Evolutionary conservation across 2,888 invertebrate genomes (phyloP).

Genomic region (Suillia variegata): DNA sequence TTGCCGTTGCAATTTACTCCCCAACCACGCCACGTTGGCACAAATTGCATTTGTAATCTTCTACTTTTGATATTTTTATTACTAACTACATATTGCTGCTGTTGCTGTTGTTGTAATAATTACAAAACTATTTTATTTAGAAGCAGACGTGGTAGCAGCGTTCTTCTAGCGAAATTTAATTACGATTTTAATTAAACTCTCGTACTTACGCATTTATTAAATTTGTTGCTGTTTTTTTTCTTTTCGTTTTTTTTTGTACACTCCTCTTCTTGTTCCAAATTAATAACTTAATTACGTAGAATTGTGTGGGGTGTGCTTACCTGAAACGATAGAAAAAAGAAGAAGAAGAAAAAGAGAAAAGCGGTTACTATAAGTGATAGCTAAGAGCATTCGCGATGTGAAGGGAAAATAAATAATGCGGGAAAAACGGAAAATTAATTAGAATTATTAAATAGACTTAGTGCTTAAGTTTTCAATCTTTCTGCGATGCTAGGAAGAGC

Average conservation of each 20-base stretch:
- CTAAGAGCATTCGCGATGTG: too few species aligned
- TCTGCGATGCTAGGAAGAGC: too few species aligned
- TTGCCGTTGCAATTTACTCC: too few species aligned
- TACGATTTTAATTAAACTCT: background rate
- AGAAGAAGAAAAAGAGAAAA: background rate
- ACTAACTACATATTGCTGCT: background rate
- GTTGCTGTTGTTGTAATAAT: background rate
- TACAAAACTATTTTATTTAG: background rate
- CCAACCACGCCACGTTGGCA: background rate
- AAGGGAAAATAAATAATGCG: too few species aligned
- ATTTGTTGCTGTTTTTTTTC: too few species aligned
- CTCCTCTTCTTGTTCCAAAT: background rate
- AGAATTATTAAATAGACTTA: too few species aligned
- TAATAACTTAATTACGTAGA: background rate
- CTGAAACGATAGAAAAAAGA: background rate
- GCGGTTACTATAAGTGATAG: too few species aligned
- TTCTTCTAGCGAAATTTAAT: background rate
- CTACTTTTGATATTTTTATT: background rate
- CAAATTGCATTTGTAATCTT: background rate
- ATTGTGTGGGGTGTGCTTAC: background rate
- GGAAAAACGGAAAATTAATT: too few species aligned
- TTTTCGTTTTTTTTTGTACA: too few species aligned
- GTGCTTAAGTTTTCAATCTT: too few species aligned
- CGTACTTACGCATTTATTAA: background rate
- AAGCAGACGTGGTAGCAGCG: background rate